phyloP scores from a whole-genome alignment of 2,888 invertebrate species.

The Saturnia japonica region DNA sequence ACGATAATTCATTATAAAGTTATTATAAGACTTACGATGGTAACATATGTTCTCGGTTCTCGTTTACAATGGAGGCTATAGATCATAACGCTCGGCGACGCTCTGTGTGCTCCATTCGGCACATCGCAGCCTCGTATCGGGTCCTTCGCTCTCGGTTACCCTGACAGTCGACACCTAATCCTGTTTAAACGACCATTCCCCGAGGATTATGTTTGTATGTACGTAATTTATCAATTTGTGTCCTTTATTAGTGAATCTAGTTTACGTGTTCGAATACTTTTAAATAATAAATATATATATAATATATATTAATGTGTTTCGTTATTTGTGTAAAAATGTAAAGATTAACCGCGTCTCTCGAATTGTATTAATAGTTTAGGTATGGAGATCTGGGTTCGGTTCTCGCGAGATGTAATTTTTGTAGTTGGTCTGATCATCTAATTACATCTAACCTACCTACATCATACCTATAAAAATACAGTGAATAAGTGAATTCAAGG shows the following conservation, averaged over 20 bases:
- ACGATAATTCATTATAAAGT: constrained; percentile 66
- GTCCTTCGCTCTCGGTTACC: constrained; percentile 22
- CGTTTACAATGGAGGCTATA: constrained; percentile 43
- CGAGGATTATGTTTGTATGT: constrained; percentile 63
- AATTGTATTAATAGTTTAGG: not conserved
- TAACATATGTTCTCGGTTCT: constrained; percentile 21
- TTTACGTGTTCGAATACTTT: constrained; percentile 14
- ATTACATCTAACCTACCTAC: too few species aligned
- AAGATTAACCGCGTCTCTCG: not conserved
- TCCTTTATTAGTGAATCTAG: constrained; percentile 22
- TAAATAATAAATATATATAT: not conserved
- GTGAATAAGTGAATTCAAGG: too few species aligned
- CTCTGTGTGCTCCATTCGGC: not conserved
- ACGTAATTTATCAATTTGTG: constrained; percentile 72
- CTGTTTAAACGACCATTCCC: constrained; percentile 62
- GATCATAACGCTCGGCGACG: constrained; percentile 20
- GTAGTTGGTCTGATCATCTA: not conserved
- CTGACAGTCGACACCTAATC: constrained; percentile 57
- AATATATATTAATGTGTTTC: not conserved
- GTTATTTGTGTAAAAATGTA: not conserved
- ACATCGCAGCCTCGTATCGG: not conserved
- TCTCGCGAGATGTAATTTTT: not conserved
- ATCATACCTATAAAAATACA: too few species aligned
- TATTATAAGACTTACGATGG: constrained; percentile 47
- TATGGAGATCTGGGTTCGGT: not conserved